Base-by-base conservation (phyloP, 1,140 invertebrate species). In the Prorops nasuta region DNA sequence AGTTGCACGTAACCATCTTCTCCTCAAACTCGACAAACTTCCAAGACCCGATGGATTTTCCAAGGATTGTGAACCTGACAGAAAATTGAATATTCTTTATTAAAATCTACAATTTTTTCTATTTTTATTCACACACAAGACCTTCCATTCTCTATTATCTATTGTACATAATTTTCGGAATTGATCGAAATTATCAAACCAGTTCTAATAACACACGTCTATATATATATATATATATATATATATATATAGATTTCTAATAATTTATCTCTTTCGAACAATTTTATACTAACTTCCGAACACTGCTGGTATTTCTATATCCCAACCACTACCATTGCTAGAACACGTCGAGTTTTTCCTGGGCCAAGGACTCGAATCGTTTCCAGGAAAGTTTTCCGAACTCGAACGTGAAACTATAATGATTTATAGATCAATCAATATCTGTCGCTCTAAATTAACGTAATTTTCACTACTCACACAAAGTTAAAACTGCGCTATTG, bases 1-100 rank as follows among this genome's bases (percentile, higher is more conserved):
- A 24, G 80, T 66, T n/a, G 68, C 79, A 38, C 81, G 63, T 31
- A 80, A 62, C 74, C 79, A 83, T 36, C 83, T 68, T 41, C 81
- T 69, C 43, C 83, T 81, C 16, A 84, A 61, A 62, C 82, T 84
- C 39, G 68, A 70, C 4, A 80, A 68, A 51, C 78, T 80, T 17
- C 76, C 72, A 12, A 69, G 56, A 4, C 61, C 60, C 6, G 65
- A 67, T 1, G 70, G 73, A 16, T 44, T 59, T 36, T 73, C 67
- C 47, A 72, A 49, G 15, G 72, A 74, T 24, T 73, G 70, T 3
- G 71, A 72, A 57, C 72, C 74, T 77, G 35, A 39, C 65, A 49
- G 18, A 8, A 3, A 3, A 17, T 15, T 15, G 16, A 18, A 19
- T 37, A 3, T 16, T 17, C 22, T 14, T 7, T 3, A 9, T 32